These are phyloP conservation scores for Corynorhinus townsendii DNA, from an alignment of 2,113 vertebrate genomes.

Conservation along the genomic window DNA sequence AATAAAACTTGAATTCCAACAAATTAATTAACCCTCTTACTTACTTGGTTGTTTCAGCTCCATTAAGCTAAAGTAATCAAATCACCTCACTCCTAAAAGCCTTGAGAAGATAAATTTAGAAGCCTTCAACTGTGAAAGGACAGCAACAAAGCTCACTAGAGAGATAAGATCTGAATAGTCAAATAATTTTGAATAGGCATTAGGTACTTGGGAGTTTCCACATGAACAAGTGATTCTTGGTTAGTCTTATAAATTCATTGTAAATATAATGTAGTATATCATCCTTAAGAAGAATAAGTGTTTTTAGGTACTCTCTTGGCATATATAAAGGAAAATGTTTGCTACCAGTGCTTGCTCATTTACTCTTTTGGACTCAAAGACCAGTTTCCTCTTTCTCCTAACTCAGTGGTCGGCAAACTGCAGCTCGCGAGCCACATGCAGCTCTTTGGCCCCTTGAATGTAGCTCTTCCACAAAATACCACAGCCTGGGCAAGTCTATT, in stretches of 20 bases:
- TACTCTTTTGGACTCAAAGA: not conserved
- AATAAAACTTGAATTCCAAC: slow-evolving; percentile 45
- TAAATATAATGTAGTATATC: not conserved
- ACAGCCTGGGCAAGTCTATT: too few relatives aligned
- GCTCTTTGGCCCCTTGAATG: too few relatives aligned
- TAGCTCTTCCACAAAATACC: too few relatives aligned
- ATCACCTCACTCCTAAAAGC: slow-evolving; percentile 32
- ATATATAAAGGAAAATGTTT: not conserved
- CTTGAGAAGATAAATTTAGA: slow-evolving; percentile 36
- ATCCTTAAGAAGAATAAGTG: not conserved
- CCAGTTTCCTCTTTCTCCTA: not conserved
- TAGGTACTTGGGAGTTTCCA: not conserved
- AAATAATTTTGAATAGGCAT: not conserved
- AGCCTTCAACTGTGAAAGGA: slow-evolving; percentile 16
- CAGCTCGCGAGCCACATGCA: too few relatives aligned
- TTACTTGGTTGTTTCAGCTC: slow-evolving; percentile 34
- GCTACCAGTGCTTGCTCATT: not conserved
- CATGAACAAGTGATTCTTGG: not conserved
- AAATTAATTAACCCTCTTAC: slow-evolving; percentile 56
- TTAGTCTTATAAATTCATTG: not conserved
- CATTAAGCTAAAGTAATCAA: slow-evolving; percentile 56
- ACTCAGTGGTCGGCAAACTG: too few relatives aligned
- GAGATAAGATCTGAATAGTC: not conserved
- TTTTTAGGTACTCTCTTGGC: not conserved
- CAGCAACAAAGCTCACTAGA: not conserved